Conservation (phyloP, 2,888 invertebrate species). For the Busseola fusca region DNA sequence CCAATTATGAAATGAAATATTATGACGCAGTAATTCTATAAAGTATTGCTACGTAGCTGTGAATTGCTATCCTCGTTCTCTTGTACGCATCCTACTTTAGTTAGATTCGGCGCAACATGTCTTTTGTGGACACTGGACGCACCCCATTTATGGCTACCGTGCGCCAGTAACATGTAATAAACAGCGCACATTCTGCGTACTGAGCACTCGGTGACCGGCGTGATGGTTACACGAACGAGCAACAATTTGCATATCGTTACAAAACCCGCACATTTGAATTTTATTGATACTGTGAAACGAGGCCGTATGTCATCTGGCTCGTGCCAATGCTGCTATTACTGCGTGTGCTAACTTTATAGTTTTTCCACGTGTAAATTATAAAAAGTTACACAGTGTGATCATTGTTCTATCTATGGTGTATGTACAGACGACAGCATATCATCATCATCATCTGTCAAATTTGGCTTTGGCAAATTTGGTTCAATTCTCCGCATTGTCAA, state of each 20-base stretch:
- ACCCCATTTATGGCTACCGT: neutral
- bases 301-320: neutral
- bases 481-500: neutral
- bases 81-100: neutral
- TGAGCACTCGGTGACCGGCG: neutral
- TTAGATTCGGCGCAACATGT: neutral
- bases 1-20: neutral
- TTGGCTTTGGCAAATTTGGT: too few relatives aligned
- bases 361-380: neutral
- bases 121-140: neutral
- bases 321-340: neutral
- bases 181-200: neutral
- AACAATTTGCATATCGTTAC: conserved; percentile 41
- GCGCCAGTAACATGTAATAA: neutral
- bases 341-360: neutral
- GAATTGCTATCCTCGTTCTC: neutral
- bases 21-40: neutral
- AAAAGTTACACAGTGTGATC: neutral
- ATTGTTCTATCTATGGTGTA: neutral
- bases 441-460: too few relatives aligned
- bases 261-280: conserved; percentile 30
- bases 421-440: too few relatives aligned
- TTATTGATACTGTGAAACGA: conserved; percentile 19
- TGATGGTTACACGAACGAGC: neutral
- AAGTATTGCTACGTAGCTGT: neutral